Conservation (phyloP, 2,797 vertebrate species). For the Gadopsis marmoratus region DNA sequence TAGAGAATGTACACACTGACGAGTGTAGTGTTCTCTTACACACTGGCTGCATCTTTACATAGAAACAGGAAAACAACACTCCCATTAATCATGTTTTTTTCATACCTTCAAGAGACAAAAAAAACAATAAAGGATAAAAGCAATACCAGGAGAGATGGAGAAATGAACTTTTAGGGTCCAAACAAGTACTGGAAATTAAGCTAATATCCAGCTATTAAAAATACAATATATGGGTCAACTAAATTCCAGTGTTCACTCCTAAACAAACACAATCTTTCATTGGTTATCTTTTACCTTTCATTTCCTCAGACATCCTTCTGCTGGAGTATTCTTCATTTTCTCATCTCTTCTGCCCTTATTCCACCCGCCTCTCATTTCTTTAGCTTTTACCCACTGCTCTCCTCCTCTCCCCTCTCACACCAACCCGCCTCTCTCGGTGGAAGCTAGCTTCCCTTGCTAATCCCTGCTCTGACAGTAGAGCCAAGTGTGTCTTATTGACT, state of each 20-base stretch:
- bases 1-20: background rate
- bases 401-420: slow-evolving; percentile 52
- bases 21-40: slow-evolving; percentile 14
- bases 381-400: slow-evolving; percentile 47
- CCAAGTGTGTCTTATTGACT: slow-evolving; percentile 88
- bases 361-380: slow-evolving; percentile 42
- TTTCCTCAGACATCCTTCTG: slow-evolving; percentile 20
- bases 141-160: background rate
- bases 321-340: slow-evolving; percentile 28
- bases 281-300: background rate
- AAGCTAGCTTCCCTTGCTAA: slow-evolving; percentile 83
- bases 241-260: background rate
- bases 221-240: slow-evolving; percentile 1
- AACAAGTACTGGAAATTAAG: background rate
- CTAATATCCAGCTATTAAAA: slow-evolving; percentile 12
- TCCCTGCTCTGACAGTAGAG: slow-evolving; percentile 84
- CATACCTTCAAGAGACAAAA: background rate
- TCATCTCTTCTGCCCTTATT: slow-evolving; percentile 80
- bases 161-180: background rate
- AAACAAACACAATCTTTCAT: slow-evolving; percentile 32
- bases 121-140: background rate
- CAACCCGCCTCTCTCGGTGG: slow-evolving; percentile 57
- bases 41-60: slow-evolving; percentile 10
- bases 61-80: slow-evolving; percentile 14
- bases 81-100: background rate